A percentile compares a stretch with the other conserved stretches of the same genome.
These are phyloP conservation scores for Ostrea denselamellosa DNA, from an alignment of 1,140 invertebrate genomes.

Conservation along the genomic window DNA sequence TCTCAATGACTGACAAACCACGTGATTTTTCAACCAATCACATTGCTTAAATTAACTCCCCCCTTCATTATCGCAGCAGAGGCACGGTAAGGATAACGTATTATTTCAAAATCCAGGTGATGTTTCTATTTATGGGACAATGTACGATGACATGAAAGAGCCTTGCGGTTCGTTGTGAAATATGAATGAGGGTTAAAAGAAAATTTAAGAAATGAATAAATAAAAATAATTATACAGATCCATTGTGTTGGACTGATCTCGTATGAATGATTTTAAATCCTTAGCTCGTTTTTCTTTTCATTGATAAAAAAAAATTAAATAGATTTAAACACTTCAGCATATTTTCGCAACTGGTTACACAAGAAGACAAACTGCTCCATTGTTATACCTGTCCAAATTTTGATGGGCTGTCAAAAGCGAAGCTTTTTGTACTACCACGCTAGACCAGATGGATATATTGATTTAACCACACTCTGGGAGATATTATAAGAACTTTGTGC, in stretches of 20 bases:
- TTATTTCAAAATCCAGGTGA: conserved; percentile 28
- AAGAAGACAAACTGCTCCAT: background rate
- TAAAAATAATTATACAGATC: background rate
- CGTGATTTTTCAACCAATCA: conserved; percentile 24
- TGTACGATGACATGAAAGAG: background rate
- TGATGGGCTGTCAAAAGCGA: background rate
- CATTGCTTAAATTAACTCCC: background rate
- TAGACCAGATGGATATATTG: background rate
- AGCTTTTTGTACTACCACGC: background rate
- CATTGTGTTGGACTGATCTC: background rate
- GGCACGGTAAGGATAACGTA: background rate
- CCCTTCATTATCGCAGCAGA: background rate
- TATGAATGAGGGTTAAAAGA: background rate
- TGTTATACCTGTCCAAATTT: conserved; percentile 1
- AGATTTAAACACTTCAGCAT: conserved; percentile 19
- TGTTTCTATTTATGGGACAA: conserved; percentile 5
- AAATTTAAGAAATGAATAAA: background rate
- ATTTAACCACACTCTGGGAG: background rate
- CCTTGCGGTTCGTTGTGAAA: background rate
- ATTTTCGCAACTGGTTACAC: background rate
- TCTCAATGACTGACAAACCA: conserved; percentile 22
- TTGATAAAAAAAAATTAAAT: conserved; percentile 5
- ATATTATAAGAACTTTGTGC: background rate
- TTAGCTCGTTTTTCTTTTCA: conserved; percentile 8
- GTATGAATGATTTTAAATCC: background rate